Evolutionary conservation across 2,888 invertebrate species (phyloP).

Genomic region (Pristionchus arcanus): DNA sequence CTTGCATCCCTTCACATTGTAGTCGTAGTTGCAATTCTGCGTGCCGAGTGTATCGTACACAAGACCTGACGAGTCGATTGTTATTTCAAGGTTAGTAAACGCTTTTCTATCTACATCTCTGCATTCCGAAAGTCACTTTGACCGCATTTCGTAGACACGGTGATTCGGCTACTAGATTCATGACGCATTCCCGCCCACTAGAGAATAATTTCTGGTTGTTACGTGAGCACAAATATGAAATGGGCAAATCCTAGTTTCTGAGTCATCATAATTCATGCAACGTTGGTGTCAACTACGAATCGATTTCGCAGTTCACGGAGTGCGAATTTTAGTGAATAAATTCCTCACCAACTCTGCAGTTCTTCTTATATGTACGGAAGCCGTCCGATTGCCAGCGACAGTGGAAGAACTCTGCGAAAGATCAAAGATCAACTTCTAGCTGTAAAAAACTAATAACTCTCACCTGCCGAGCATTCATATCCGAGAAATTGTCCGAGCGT

Average conservation of each 20-base stretch:
- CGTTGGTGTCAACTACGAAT: neutral
- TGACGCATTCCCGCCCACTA: neutral
- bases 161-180: neutral
- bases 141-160: no score
- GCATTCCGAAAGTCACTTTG: no score
- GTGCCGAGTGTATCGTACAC: slow-evolving; percentile 78
- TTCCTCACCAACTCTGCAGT: slow-evolving; percentile 65
- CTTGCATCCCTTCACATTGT: slow-evolving; percentile 77
- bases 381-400: slow-evolving; percentile 76
- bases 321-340: neutral
- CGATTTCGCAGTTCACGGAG: no score
- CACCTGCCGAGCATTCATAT: slow-evolving; percentile 76
- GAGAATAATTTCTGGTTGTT: neutral
- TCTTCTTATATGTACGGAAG: slow-evolving; percentile 76
- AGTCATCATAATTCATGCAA: neutral
- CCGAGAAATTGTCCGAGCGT: slow-evolving; percentile 78
- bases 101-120: no score
- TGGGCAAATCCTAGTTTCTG: neutral
- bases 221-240: neutral
- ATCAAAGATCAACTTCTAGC: neutral
- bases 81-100: no score
- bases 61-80: no score
- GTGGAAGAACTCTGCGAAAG: slow-evolving; percentile 52
- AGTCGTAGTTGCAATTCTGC: slow-evolving; percentile 79
- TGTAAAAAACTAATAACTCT: slow-evolving; percentile 66